phyloP scores from a whole-genome alignment of 2,113 vertebrate genomes.

The Protobothrops flavoviridis region DNA sequence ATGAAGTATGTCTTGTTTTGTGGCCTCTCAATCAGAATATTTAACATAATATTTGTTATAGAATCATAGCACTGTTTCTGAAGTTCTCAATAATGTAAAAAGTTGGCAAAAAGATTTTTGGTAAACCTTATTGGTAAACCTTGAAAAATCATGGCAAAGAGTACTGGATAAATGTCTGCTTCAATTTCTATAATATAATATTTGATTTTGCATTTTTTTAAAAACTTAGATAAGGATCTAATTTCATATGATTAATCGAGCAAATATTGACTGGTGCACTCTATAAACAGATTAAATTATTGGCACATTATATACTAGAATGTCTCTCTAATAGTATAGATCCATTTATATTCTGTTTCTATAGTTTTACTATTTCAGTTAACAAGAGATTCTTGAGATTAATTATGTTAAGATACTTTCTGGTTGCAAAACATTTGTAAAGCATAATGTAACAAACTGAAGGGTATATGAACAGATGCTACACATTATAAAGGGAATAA shows the following conservation, averaged over 20 bases:
- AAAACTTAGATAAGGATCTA: not conserved
- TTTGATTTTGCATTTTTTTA: not conserved
- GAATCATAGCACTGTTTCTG: rapidly evolving
- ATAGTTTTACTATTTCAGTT: not conserved
- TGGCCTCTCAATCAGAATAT: not conserved
- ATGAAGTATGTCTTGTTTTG: not conserved
- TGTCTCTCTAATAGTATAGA: not conserved
- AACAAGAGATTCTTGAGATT: not conserved
- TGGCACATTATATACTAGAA: not conserved
- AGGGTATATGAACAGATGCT: constrained; percentile 31
- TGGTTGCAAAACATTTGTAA: not conserved
- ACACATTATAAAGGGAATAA: constrained; percentile 14
- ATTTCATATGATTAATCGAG: rapidly evolving
- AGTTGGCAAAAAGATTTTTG: not conserved
- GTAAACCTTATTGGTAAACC: not conserved
- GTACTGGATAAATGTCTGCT: not conserved
- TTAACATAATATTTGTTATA: not conserved
- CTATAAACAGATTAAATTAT: not conserved
- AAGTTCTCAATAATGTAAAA: not conserved
- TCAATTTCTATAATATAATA: not conserved
- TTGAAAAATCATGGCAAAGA: not conserved
- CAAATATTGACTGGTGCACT: not conserved
- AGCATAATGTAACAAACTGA: constrained; percentile 21
- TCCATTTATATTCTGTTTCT: not conserved
- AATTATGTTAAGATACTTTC: not conserved